Conservation (phyloP, 2,113 vertebrate species). For the Dicentrarchus labrax region DNA sequence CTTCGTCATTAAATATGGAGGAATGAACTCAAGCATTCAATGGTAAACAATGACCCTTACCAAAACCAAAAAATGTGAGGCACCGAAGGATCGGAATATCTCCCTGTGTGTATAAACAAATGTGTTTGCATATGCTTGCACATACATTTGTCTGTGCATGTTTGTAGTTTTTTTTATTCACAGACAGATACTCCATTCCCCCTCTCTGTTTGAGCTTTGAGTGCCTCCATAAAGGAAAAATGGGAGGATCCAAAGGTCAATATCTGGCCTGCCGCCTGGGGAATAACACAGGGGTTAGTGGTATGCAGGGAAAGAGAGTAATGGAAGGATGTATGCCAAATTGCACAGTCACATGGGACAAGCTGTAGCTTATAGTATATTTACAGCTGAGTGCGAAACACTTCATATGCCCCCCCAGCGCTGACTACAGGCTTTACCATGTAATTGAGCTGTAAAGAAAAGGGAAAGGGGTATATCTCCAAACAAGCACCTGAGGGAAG, state of each 20-base stretch:
- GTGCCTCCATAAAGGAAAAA: constrained; percentile 29
- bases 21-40: constrained; percentile 41
- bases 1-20: constrained; percentile 55
- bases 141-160: not conserved
- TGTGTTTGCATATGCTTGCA: constrained; percentile 25
- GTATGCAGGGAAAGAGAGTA: constrained; percentile 11
- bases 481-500: constrained; percentile 31
- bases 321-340: constrained; percentile 41
- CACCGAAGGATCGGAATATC: constrained; percentile 11
- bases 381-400: constrained; percentile 28
- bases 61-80: constrained; percentile 15
- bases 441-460: constrained; percentile 43
- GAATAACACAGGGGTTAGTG: constrained; percentile 26
- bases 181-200: constrained; percentile 25
- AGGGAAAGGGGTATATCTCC: constrained; percentile 7
- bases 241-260: constrained; percentile 56
- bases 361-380: constrained; percentile 10
- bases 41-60: constrained; percentile 27
- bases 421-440: constrained; percentile 18
- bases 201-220: constrained; percentile 35
- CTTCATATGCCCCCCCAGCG: constrained; percentile 26
- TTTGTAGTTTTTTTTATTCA: constrained; percentile 6
- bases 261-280: constrained; percentile 42
- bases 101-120: constrained; percentile 3
- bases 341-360: constrained; percentile 9